Percentiles rank a stretch among this genome's conserved stretches.
Conservation (phyloP, 2,888 invertebrate genomes). For the Folsomia candida region DNA sequence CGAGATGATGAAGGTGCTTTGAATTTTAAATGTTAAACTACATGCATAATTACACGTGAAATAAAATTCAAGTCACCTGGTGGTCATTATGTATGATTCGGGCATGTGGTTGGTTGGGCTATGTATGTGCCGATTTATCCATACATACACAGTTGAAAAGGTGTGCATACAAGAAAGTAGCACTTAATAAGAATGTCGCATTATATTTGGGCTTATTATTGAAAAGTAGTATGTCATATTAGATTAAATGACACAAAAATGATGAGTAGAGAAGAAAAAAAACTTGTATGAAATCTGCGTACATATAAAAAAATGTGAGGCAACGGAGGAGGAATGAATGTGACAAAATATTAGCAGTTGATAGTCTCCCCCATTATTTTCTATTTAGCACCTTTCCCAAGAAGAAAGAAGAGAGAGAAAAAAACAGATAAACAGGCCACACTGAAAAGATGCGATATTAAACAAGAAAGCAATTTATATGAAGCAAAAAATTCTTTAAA, state of each 20-base stretch:
- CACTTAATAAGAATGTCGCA: background rate
- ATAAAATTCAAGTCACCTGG: background rate
- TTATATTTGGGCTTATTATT: background rate
- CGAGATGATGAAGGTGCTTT: background rate
- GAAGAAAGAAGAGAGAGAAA: background rate
- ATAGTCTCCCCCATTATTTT: background rate
- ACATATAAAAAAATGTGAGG: too few species aligned
- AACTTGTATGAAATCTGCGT: too few species aligned
- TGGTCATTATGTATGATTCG: background rate
- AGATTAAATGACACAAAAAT: background rate
- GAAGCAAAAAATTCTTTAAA: background rate
- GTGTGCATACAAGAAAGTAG: background rate
- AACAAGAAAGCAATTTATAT: background rate
- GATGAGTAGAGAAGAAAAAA: too few species aligned
- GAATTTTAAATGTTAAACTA: background rate
- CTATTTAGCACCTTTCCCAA: background rate
- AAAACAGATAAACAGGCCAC: background rate
- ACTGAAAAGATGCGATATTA: background rate
- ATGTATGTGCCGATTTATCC: background rate
- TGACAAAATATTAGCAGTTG: slow-evolving; percentile 5
- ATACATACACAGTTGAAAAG: background rate
- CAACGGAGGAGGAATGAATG: too few species aligned
- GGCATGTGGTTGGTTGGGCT: background rate
- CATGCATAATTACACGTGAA: background rate
- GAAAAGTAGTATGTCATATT: background rate